Evolutionary conservation across 2,888 invertebrate genomes (phyloP).

Genomic region (Poecilus cupreus): DNA sequence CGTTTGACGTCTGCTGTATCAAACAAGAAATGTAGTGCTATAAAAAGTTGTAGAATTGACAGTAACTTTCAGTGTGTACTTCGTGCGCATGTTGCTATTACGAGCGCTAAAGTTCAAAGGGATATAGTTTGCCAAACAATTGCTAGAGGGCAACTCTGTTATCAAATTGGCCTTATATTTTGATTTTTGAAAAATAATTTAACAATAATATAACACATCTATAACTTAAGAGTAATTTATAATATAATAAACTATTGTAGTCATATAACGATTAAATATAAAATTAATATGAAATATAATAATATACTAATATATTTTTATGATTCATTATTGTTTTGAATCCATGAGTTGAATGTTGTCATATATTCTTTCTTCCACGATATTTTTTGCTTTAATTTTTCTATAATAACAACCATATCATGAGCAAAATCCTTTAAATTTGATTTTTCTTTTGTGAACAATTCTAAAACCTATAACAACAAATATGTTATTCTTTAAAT

Average conservation of each 20-base stretch:
- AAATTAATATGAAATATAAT: background rate
- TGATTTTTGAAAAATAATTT: slow-evolving; percentile 4
- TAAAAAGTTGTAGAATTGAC: too few species aligned
- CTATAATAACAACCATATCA: slow-evolving; percentile 68
- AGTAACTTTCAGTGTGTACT: too few species aligned
- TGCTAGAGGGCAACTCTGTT: background rate
- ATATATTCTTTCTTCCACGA: slow-evolving; percentile 69
- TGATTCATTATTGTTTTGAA: slow-evolving; percentile 32
- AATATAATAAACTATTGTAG: slow-evolving; percentile 27
- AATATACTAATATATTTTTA: slow-evolving; percentile 8
- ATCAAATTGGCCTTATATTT: background rate
- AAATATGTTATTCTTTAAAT: slow-evolving; percentile 20
- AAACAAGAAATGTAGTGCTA: too few species aligned
- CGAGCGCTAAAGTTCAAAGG: background rate
- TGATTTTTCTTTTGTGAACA: slow-evolving; percentile 68
- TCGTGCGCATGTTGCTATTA: too few species aligned
- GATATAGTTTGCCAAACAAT: background rate
- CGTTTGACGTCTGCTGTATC: too few species aligned
- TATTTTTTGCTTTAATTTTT: slow-evolving; percentile 69
- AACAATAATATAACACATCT: background rate
- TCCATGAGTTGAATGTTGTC: slow-evolving; percentile 38
- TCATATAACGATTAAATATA: slow-evolving; percentile 29
- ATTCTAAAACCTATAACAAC: slow-evolving; percentile 68
- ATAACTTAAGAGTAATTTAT: background rate
- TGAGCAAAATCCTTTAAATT: slow-evolving; percentile 68